Evolutionary conservation across 2,797 vertebrate species (phyloP).

Genomic region (Oreortyx pictus): DNA sequence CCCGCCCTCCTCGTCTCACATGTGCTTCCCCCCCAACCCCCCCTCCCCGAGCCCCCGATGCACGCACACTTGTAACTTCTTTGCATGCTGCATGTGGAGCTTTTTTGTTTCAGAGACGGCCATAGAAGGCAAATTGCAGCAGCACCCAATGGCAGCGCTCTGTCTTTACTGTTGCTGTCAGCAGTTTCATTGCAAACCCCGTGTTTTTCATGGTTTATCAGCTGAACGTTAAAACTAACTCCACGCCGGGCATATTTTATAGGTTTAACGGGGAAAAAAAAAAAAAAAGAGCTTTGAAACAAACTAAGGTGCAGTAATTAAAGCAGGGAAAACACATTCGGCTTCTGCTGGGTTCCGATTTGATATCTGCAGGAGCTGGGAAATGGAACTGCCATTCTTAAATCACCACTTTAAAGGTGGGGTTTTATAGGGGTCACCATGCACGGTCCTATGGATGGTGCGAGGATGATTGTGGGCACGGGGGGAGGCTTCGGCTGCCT

Average conservation of each 20-base stretch:
- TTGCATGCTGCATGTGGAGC: constrained; percentile 77
- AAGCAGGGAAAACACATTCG: neutral
- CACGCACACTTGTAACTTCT: constrained; percentile 69
- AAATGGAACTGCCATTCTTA: constrained; percentile 3
- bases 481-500: too few species aligned
- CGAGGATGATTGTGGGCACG: neutral
- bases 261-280: neutral
- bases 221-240: constrained; percentile 42
- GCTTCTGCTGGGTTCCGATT: neutral
- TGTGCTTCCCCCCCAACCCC: neutral
- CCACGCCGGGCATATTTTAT: neutral
- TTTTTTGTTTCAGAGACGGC: constrained; percentile 76
- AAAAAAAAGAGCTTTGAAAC: neutral
- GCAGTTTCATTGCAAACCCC: constrained; percentile 33
- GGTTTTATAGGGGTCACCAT: neutral
- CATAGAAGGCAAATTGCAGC: constrained; percentile 71
- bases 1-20: constrained; percentile 59
- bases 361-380: neutral
- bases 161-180: constrained; percentile 56
- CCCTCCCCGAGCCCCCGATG: constrained; percentile 28
- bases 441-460: accelerated
- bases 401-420: neutral
- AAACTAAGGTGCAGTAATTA: constrained; percentile 33
- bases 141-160: constrained; percentile 52
- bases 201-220: constrained; percentile 52